A percentile compares a stretch with the other conserved stretches of the same genome.
phyloP scores from a whole-genome alignment of 1,140 invertebrate genomes.

The Apis florea region DNA sequence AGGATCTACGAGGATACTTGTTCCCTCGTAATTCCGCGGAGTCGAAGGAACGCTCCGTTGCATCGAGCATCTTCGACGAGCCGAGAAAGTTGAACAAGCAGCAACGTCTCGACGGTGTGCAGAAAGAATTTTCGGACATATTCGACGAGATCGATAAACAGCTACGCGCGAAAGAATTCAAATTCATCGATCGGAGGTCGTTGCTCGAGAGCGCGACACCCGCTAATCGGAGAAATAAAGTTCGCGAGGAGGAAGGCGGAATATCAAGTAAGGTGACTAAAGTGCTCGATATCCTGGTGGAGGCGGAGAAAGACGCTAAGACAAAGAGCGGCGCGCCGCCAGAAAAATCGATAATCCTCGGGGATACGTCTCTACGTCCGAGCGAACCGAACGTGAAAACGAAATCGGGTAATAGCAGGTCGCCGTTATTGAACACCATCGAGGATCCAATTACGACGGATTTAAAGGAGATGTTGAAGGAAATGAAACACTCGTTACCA shows the following conservation, averaged over 20 bases:
- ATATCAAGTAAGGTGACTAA: constrained; percentile 68
- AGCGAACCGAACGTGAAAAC: constrained; percentile 27
- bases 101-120: constrained; percentile 34
- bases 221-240: constrained; percentile 34
- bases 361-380: constrained; percentile 26
- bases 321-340: constrained; percentile 27
- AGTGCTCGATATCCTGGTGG: constrained; percentile 68
- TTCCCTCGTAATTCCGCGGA: constrained; percentile 27
- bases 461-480: constrained; percentile 84
- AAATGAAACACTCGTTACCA: constrained; percentile 85
- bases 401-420: constrained; percentile 57
- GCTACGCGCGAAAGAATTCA: constrained; percentile 63
- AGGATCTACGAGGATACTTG: constrained; percentile 31
- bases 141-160: constrained; percentile 75
- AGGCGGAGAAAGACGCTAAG: constrained; percentile 61
- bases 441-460: constrained; percentile 80
- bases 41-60: not conserved
- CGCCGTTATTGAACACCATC: constrained; percentile 67
- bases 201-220: not conserved
- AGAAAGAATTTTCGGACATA: constrained; percentile 74
- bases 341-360: constrained; percentile 48
- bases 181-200: constrained; percentile 38
- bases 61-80: constrained; percentile 14
- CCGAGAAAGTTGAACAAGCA: constrained; percentile 1
- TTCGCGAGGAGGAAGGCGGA: constrained; percentile 43